These are phyloP conservation scores for Amphipoea lucens DNA, from an alignment of 2,888 invertebrate species.

Conservation along the genomic window DNA sequence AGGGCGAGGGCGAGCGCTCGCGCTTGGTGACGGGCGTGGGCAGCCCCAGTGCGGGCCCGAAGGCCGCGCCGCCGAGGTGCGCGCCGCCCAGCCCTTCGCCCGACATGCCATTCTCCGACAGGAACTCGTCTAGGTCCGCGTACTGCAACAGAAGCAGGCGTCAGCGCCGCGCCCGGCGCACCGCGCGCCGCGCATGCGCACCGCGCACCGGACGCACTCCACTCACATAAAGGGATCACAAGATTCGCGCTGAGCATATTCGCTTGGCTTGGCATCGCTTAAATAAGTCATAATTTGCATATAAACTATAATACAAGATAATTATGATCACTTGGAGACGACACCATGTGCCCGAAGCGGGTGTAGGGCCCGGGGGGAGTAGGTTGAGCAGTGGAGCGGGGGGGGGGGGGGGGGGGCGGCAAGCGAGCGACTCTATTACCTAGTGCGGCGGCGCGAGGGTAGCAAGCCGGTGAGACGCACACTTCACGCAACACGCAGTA, in stretches of 20 bases:
- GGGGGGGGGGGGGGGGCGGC: conserved; percentile 36
- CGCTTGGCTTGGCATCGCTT: conserved; percentile 63
- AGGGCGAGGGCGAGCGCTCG: conserved; percentile 96
- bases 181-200: conserved; percentile 35
- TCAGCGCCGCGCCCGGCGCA: conserved; percentile 47
- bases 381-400: conserved; percentile 35
- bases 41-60: conserved; percentile 91
- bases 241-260: conserved; percentile 64
- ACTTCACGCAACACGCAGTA: conserved; percentile 84
- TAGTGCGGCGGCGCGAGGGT: conserved; percentile 75
- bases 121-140: conserved; percentile 99
- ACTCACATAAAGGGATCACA: conserved; percentile 33
- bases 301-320: conserved; percentile 42
- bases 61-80: conserved; percentile 92
- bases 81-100: conserved; percentile 93
- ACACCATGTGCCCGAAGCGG: conserved; percentile 53
- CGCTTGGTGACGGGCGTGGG: conserved; percentile 94
- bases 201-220: conserved; percentile 47
- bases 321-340: conserved; percentile 45
- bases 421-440: conserved; percentile 82
- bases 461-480: conserved; percentile 74
- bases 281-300: conserved; percentile 53
- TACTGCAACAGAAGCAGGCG: conserved; percentile 92
- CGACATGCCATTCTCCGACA: conserved; percentile 98
- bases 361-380: conserved; percentile 37